Evolutionary conservation across 2,888 invertebrate genomes (phyloP).

Genomic region (Drosophila cognata): DNA sequence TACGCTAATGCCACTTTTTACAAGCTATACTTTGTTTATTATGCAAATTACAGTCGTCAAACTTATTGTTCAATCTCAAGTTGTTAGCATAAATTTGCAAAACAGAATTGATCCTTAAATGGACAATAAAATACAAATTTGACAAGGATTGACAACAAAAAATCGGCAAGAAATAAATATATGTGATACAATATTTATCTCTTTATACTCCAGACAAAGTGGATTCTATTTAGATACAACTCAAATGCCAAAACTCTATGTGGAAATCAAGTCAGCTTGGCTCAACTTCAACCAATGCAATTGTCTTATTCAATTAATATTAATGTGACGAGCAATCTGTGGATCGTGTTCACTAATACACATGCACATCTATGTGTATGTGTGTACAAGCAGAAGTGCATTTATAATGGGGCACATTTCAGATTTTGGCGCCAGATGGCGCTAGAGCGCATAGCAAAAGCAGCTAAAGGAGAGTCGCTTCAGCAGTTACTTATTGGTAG

Average conservation of each 20-base stretch:
- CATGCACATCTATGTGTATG: neutral
- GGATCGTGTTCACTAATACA: neutral
- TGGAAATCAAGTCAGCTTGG: neutral
- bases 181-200: neutral
- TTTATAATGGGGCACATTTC: constrained; percentile 13
- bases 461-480: constrained; percentile 11
- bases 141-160: neutral
- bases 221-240: neutral
- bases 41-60: neutral
- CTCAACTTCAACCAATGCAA: neutral
- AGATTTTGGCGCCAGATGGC: constrained; percentile 53
- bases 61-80: neutral
- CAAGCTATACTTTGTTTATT: neutral
- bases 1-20: neutral
- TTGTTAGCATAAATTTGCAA: no score
- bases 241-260: neutral
- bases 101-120: neutral
- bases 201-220: neutral
- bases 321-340: neutral
- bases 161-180: neutral
- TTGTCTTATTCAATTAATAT: constrained; percentile 2
- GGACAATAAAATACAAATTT: neutral
- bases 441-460: constrained; percentile 15
- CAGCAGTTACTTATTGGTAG: constrained; percentile 33
- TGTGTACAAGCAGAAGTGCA: neutral